phyloP scores from a whole-genome alignment of 2,113 vertebrate genomes.

The Heliornis fulica region DNA sequence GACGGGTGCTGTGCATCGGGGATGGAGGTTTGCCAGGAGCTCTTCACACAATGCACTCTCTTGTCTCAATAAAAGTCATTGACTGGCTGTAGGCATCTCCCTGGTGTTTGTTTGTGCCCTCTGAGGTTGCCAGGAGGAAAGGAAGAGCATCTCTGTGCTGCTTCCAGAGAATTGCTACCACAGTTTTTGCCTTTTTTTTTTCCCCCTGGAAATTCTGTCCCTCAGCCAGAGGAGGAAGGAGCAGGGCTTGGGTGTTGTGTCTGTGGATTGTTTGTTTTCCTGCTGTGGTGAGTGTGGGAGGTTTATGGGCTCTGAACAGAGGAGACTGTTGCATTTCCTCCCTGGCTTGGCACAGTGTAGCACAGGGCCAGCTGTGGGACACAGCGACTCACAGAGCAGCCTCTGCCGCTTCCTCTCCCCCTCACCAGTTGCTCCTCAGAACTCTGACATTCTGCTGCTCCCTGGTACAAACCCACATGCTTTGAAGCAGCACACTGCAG shows the following conservation, averaged over 20 bases:
- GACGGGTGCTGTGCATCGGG: background rate
- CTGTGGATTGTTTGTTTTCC: background rate
- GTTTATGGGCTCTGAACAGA: background rate
- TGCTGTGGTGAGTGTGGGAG: background rate
- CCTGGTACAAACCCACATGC: background rate
- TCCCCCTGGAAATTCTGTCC: background rate
- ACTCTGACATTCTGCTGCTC: background rate
- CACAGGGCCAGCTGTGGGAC: background rate
- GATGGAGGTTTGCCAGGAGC: background rate
- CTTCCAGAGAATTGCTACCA: background rate
- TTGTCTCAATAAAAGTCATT: slow-evolving; percentile 18
- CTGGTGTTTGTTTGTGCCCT: background rate
- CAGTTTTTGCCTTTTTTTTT: too few relatives aligned
- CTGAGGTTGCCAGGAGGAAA: background rate
- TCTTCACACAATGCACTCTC: background rate
- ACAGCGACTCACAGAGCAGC: background rate
- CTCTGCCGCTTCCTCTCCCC: background rate
- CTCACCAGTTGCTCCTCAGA: background rate
- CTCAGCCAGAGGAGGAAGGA: background rate
- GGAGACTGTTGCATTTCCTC: background rate
- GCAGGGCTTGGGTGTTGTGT: background rate
- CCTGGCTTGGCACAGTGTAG: background rate
- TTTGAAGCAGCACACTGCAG: background rate
- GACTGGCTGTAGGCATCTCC: background rate
- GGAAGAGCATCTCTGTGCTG: background rate